A percentile compares a stretch with the other conserved stretches of the same genome.
Evolutionary conservation across 2,113 vertebrate species (phyloP).

Genomic region (Macroglossus sobrinus): DNA sequence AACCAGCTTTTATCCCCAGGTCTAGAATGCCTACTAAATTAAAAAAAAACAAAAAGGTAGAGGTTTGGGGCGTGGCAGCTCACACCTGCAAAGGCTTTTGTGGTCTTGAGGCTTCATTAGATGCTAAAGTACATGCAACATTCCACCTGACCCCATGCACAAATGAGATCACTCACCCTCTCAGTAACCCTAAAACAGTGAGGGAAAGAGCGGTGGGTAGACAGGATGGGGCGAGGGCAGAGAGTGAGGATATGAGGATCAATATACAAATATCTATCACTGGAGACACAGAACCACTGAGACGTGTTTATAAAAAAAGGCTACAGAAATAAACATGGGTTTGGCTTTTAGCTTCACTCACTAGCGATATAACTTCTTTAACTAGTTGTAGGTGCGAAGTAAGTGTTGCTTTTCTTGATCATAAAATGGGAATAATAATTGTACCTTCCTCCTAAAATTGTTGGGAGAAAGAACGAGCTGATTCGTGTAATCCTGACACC

Average conservation of each 20-base stretch:
- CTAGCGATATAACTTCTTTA: not conserved
- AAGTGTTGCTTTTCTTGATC: not conserved
- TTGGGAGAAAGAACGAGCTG: not conserved
- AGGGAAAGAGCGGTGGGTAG: not conserved
- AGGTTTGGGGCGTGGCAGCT: not conserved
- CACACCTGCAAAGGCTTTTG: accelerated
- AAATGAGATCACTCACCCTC: not conserved
- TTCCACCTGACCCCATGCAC: too few relatives aligned
- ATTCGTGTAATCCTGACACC: not conserved
- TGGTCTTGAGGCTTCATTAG: too few relatives aligned
- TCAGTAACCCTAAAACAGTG: not conserved
- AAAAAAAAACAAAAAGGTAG: not conserved
- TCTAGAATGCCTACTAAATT: not conserved
- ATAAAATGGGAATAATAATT: not conserved
- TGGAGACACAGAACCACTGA: not conserved
- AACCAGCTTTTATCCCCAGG: not conserved
- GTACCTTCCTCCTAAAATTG: accelerated
- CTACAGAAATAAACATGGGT: not conserved
- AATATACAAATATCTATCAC: not conserved
- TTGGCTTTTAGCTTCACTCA: not conserved
- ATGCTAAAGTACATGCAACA: not conserved
- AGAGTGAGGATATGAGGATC: not conserved
- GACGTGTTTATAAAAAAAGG: not conserved
- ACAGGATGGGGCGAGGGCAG: not conserved
- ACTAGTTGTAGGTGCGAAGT: not conserved